phyloP scores from a whole-genome alignment of 2,113 vertebrate species.

The Planiliza haematocheilus region DNA sequence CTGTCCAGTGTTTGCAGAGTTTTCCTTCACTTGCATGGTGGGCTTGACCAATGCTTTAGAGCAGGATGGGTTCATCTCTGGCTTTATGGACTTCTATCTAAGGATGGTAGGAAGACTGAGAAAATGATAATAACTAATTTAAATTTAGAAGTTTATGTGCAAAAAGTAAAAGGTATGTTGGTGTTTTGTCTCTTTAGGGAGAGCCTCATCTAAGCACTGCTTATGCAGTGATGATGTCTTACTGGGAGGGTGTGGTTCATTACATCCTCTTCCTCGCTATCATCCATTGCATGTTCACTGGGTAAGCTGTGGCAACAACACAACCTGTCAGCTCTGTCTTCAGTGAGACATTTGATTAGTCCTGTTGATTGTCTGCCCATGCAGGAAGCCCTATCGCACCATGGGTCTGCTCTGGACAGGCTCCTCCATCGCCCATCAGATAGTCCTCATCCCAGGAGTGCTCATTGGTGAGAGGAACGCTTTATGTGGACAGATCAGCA shows the following conservation, averaged over 20 bases:
- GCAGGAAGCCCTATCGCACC: constrained; percentile 87
- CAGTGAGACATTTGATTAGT: background rate
- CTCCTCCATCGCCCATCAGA: constrained; percentile 86
- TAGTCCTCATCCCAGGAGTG: constrained; percentile 88
- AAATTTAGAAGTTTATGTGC: background rate
- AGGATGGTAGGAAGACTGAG: constrained; percentile 85
- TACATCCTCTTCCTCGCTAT: constrained; percentile 88
- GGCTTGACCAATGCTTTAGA: constrained; percentile 88
- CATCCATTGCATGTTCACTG: constrained; percentile 82
- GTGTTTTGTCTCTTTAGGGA: constrained; percentile 73
- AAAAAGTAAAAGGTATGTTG: background rate
- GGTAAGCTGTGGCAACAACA: constrained; percentile 74
- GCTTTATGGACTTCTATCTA: constrained; percentile 88
- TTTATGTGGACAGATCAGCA: background rate
- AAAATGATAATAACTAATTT: background rate
- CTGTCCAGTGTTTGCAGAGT: constrained; percentile 84
- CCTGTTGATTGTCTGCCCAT: background rate
- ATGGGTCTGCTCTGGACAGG: constrained; percentile 91
- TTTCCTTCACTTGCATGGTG: constrained; percentile 86
- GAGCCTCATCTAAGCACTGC: constrained; percentile 89
- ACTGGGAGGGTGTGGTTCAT: constrained; percentile 91
- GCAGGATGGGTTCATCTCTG: constrained; percentile 88
- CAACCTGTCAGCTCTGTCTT: background rate
- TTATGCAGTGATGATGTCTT: constrained; percentile 89
- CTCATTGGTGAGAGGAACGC: constrained; percentile 84